Evolutionary conservation across 2,888 invertebrate genomes (phyloP).

Genomic region (Plemyria rubiginata): DNA sequence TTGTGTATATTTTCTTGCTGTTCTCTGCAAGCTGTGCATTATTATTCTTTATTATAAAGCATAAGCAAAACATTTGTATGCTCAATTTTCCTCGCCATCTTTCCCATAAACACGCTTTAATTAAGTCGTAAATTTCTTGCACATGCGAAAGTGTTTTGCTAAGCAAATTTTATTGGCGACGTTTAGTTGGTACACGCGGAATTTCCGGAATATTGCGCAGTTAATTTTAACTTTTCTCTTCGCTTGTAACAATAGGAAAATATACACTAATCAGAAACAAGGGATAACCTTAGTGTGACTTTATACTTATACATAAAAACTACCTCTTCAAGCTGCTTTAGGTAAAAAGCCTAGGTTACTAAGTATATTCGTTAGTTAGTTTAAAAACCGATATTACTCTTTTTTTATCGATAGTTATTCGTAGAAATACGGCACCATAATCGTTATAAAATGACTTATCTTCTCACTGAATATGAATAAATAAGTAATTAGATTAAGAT

Average conservation of each 20-base stretch:
- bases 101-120: constrained; percentile 37
- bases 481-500: constrained; percentile 9
- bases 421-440: neutral
- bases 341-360: too few relatives aligned
- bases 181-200: constrained; percentile 55
- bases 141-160: constrained; percentile 56
- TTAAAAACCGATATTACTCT: too few relatives aligned
- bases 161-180: constrained; percentile 60
- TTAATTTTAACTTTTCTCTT: constrained; percentile 44
- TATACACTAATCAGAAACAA: neutral
- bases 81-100: constrained; percentile 25
- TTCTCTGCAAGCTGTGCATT: constrained; percentile 2
- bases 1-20: too few relatives aligned
- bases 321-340: too few relatives aligned
- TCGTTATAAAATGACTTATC: neutral
- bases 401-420: neutral
- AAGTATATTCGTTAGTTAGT: too few relatives aligned
- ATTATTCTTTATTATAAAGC: constrained; percentile 15
- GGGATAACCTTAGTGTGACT: too few relatives aligned
- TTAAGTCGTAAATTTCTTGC: constrained; percentile 50
- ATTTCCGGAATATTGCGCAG: constrained; percentile 61
- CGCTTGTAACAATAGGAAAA: neutral
- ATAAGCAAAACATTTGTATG: constrained; percentile 13
- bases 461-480: constrained; percentile 1
- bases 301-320: too few relatives aligned